Base-by-base conservation (phyloP, 2,888 invertebrate species). In the Nezara viridula region DNA sequence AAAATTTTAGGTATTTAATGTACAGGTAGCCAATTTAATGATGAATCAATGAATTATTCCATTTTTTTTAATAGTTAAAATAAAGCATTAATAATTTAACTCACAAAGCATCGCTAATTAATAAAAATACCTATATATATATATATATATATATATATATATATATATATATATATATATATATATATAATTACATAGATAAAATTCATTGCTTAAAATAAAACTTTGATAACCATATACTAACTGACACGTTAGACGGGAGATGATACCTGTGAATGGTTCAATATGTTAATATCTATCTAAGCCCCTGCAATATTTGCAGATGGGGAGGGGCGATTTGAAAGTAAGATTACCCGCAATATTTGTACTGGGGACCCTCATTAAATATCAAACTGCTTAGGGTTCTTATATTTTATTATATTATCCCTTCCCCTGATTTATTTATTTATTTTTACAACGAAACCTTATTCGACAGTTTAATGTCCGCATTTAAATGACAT, bases 291-390 rank as follows among this genome's bases (percentile, higher is more conserved):
- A 81, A 81, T 81, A 37, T 7, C 6, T 37, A 9, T 2, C 6
- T 5, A 40, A 4, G 3, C 24, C 37, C 37, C 44, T n/a, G 12
- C 44, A 81, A 81, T 81, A 81, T 47, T 47, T 44, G 44, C 16
- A 19, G 60, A 73, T 7, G 66, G 66, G 66, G 37, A 9, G 66
- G 21, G 2, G 14, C 40, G 24, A 81, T 81, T 47, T 81, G 81
- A 81, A 81, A 81, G 81, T 81, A 81, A 44, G 44, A 81, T 81
- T 81, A n/a, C n/a, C 81, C 81, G n/a, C 81, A 81, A 81, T 81
- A 81, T 81, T 81, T 81, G 81, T 81, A 81, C 81, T n/a, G 24
- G 81, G 24, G 4, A 12, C 81, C 81, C 81, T 81, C 6, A n/a
- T 81, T 81, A 81, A 81, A 81, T 44, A 44, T 10, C 44, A 1